Base-by-base conservation (phyloP, 2,888 invertebrate genomes). In the Crocallis elinguaria region DNA sequence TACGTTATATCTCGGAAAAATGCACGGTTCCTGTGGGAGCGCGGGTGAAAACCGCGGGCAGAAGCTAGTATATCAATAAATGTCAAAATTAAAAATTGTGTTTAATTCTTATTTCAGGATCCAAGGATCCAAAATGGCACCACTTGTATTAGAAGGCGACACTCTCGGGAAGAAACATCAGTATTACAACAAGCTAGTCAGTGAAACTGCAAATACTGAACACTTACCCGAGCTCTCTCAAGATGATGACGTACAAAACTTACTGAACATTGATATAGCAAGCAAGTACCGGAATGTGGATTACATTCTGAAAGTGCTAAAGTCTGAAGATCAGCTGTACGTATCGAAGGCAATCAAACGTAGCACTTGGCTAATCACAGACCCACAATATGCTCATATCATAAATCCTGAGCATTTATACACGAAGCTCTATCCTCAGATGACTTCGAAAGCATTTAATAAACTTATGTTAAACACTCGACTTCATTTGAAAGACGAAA, bases 351-450 rank as follows among this genome's bases (percentile, higher is more conserved):
- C 76, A n/a, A 76, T 87, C 33, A 85, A 81, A 51, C 64, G 68
- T 38, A 73, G 75, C 36, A 57, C 66, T 9, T 86, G 86, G 86
- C 58, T 86, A n/a, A 69, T 87, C 29, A 82, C 75, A 2, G 82
- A 86, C 17, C 57, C 64, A 7, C 61, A 79, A 43, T 82, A 83
- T 51, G 73, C 73, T 4, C 59, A 82, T 56, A 74, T 86, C 33
- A 72, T 88, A 39, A 85, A 87, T 51, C 84, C 86, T 5, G 60
- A 79, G 25, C 77, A 82, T 59, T 62, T 87, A 3, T 56, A 79
- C 44, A 59, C 65, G 3, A 50, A 75, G 29, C 62, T 87, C 0
- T 76, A 77, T 35, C 86, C 80, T 7, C 57, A 70, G 29, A 84
- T 88, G 84, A 77, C 69, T 25, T 55, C 67, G 3, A 80, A 77